Evolutionary conservation across 2,888 invertebrate genomes (phyloP).

Genomic region (Eurytoma adleriae): DNA sequence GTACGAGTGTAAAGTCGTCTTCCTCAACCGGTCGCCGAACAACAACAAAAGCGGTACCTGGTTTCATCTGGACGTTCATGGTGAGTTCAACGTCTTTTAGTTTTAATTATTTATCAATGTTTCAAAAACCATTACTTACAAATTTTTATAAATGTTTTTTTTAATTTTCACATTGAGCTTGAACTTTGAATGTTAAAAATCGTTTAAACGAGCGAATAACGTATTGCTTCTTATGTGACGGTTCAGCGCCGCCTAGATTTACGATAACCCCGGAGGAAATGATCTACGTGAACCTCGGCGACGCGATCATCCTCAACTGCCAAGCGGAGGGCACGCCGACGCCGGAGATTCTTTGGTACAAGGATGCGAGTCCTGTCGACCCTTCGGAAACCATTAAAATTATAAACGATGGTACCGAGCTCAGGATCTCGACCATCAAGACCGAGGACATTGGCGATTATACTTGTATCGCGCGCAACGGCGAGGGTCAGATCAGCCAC

Average conservation of each 20-base stretch:
- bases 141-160: too few species aligned
- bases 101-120: too few species aligned
- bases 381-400: slow-evolving; percentile 92
- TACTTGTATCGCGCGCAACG: slow-evolving; percentile 96
- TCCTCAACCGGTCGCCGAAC: slow-evolving; percentile 95
- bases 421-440: slow-evolving; percentile 93
- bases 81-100: slow-evolving; percentile 67
- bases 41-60: slow-evolving; percentile 96
- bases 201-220: too few species aligned
- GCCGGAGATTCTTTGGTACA: slow-evolving; percentile 97
- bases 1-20: slow-evolving; percentile 97
- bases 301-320: slow-evolving; percentile 96
- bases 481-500: slow-evolving; percentile 97
- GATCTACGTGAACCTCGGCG: slow-evolving; percentile 97
- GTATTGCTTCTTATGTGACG: too few species aligned
- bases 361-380: slow-evolving; percentile 94
- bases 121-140: too few species aligned
- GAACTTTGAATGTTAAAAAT: too few species aligned
- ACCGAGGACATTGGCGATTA: slow-evolving; percentile 98
- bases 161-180: too few species aligned
- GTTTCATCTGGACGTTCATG: slow-evolving; percentile 98
- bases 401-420: slow-evolving; percentile 95
- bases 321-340: slow-evolving; percentile 97
- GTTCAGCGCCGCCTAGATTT: slow-evolving; percentile 92
- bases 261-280: slow-evolving; percentile 96